Evolutionary conservation across 2,113 vertebrate genomes (phyloP).

Genomic region (Sander vitreus): DNA sequence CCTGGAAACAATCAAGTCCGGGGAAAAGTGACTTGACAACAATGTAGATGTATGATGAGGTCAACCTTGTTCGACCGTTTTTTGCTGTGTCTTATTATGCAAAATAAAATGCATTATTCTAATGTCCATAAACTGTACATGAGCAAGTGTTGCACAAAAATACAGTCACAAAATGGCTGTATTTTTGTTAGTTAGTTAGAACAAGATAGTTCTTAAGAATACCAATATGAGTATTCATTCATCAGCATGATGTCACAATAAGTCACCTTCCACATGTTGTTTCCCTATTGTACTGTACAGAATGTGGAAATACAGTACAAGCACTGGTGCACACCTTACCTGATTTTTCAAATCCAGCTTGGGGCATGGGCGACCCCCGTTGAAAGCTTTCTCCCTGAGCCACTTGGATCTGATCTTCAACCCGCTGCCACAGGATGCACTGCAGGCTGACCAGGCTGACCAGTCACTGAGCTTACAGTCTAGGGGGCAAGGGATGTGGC

Average conservation of each 20-base stretch:
- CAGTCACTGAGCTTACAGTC: constrained; percentile 97
- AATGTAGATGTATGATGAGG: constrained; percentile 38
- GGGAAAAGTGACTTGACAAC: constrained; percentile 12
- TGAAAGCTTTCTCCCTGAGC: constrained; percentile 97
- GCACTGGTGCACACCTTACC: constrained; percentile 82
- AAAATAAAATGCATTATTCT: constrained; percentile 22
- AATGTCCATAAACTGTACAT: constrained; percentile 5
- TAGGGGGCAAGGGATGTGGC: constrained; percentile 92
- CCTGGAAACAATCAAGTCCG: constrained; percentile 19
- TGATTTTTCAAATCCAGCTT: constrained; percentile 97
- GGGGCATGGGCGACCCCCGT: constrained; percentile 95
- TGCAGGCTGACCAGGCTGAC: constrained; percentile 95
- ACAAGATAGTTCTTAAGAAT: not conserved
- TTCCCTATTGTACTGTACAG: not conserved
- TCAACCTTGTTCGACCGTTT: not conserved
- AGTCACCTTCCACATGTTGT: constrained; percentile 4
- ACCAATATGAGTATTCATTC: not conserved
- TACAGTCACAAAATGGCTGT: not conserved
- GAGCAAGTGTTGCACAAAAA: not conserved
- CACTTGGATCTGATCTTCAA: constrained; percentile 92
- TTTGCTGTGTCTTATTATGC: constrained; percentile 11
- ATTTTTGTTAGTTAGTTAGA: no score
- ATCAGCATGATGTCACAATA: not conserved
- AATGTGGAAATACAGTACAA: not conserved
- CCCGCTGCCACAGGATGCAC: constrained; percentile 91